These are phyloP conservation scores for Nylanderia fulva DNA, from an alignment of 1,140 invertebrate species.

Conservation along the genomic window DNA sequence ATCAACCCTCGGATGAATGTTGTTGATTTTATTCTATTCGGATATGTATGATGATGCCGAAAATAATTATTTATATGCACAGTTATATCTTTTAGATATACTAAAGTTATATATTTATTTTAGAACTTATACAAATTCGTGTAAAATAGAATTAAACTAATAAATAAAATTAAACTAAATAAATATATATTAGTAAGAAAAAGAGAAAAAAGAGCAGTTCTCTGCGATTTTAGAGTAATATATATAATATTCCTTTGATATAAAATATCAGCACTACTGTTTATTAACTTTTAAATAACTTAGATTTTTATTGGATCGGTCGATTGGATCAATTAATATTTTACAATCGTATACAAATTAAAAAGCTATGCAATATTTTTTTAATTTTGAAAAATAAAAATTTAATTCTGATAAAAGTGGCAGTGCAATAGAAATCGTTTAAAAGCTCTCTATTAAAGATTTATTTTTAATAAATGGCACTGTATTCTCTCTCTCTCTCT, in stretches of 20 bases:
- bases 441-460: slow-evolving; percentile 6
- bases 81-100: background rate
- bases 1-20: slow-evolving; percentile 1
- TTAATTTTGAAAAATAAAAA: background rate
- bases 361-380: background rate
- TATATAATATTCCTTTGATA: background rate
- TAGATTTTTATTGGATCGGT: background rate
- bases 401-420: background rate
- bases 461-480: slow-evolving; percentile 14
- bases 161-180: background rate
- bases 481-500: too few species aligned
- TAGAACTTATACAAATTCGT: background rate
- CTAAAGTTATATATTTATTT: background rate
- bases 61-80: slow-evolving; percentile 11
- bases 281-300: background rate
- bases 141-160: too few species aligned
- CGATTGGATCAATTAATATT: background rate
- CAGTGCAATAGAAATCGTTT: too few species aligned
- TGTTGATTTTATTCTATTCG: slow-evolving; percentile 10
- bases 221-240: background rate
- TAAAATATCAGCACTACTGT: background rate
- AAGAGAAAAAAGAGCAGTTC: too few species aligned
- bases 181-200: background rate
- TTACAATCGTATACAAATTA: background rate
- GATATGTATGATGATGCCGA: background rate